Conservation (phyloP, 2,113 vertebrate species). For the Elaphurus davidianus region DNA sequence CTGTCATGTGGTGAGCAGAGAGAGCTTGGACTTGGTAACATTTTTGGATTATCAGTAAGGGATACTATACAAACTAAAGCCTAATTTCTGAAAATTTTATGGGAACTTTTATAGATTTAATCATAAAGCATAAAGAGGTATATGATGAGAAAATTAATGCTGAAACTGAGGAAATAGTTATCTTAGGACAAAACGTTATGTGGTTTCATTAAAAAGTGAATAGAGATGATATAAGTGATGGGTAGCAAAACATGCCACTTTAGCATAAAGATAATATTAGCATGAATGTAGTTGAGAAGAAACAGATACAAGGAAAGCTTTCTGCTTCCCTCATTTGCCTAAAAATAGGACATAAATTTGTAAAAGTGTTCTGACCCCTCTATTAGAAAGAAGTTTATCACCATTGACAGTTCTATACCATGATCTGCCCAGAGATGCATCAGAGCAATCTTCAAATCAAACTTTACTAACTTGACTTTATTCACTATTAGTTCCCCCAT, state of each 20-base stretch:
- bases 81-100: neutral
- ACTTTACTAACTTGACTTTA: neutral
- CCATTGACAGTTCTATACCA: neutral
- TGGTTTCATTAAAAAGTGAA: neutral
- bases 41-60: neutral
- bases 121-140: neutral
- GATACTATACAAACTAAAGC: neutral
- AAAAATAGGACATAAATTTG: neutral
- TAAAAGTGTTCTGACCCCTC: neutral
- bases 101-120: neutral
- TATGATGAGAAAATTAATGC: neutral
- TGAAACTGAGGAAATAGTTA: neutral
- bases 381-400: neutral
- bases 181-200: neutral
- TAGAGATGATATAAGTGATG: neutral
- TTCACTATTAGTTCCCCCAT: neutral
- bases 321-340: neutral
- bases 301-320: neutral
- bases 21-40: neutral
- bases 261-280: neutral
- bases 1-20: neutral
- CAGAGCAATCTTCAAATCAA: neutral
- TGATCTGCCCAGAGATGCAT: neutral
- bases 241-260: neutral
- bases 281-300: neutral